Conservation (phyloP, 1,140 invertebrate species). For the Zaprionus tsacasi region DNA sequence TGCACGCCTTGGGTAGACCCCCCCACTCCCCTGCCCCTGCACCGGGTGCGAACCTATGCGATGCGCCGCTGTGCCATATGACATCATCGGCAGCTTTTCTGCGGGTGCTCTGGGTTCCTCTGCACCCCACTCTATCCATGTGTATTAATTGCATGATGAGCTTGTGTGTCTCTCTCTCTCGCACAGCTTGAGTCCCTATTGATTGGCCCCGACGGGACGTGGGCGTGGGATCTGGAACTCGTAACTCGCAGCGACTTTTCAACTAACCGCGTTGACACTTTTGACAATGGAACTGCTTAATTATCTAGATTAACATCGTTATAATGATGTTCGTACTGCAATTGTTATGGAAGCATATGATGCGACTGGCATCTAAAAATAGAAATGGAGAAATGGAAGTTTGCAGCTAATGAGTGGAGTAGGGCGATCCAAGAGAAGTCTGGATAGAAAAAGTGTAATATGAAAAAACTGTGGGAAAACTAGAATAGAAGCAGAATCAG, state of each 20-base stretch:
- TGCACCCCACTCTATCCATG: not conserved
- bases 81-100: conserved; percentile 70
- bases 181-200: conserved; percentile 56
- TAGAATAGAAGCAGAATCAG: too few relatives aligned
- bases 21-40: too few relatives aligned
- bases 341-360: conserved; percentile 11
- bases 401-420: conserved; percentile 13
- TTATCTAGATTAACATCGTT: conserved; percentile 58
- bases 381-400: conserved; percentile 34
- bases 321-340: conserved; percentile 9
- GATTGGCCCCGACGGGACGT: conserved; percentile 42
- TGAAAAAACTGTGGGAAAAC: too few relatives aligned
- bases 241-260: conserved; percentile 30
- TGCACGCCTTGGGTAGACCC: not conserved
- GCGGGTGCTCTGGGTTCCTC: conserved; percentile 49
- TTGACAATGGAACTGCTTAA: conserved; percentile 70
- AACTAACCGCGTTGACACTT: conserved; percentile 77
- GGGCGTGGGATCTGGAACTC: conserved; percentile 53
- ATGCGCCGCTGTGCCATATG: conserved; percentile 42
- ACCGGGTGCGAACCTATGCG: conserved; percentile 9
- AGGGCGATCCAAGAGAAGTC: too few relatives aligned
- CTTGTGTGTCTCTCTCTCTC: not conserved
- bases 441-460: too few relatives aligned
- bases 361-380: conserved; percentile 56
- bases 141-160: conserved; percentile 72